Conservation (phyloP, 2,113 vertebrate genomes). For the Stegastes partitus region DNA sequence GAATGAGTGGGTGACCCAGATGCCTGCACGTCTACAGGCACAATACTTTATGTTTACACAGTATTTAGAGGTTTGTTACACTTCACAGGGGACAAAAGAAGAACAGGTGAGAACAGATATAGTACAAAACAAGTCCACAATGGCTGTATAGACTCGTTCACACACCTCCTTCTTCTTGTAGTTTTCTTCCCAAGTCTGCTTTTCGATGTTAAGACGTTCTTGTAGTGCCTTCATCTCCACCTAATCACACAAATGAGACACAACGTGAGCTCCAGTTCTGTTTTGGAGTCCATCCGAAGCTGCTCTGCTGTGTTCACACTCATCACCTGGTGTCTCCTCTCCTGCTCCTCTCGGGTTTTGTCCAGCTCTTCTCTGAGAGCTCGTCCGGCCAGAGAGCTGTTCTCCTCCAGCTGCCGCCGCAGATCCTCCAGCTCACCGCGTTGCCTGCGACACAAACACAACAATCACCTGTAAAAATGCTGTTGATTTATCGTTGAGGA, state of each 20-base stretch:
- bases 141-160: neutral
- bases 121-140: no score
- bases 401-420: conserved; percentile 90
- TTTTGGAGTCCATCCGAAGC: no score
- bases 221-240: conserved; percentile 86
- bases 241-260: conserved; percentile 67
- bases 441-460: conserved; percentile 84
- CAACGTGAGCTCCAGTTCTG: neutral
- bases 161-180: conserved; percentile 93
- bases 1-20: neutral
- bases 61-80: neutral
- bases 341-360: conserved; percentile 91
- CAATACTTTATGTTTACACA: neutral
- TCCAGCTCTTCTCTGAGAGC: conserved; percentile 89
- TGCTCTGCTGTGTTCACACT: neutral
- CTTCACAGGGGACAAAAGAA: neutral
- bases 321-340: conserved; percentile 91
- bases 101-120: neutral
- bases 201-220: conserved; percentile 90
- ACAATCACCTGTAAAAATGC: no score
- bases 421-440: conserved; percentile 90
- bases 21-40: neutral
- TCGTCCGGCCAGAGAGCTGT: conserved; percentile 83
- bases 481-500: no score
- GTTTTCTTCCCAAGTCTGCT: conserved; percentile 92